phyloP scores from a whole-genome alignment of 2,888 invertebrate genomes.

The Lepidocyrtinus sp. region DNA sequence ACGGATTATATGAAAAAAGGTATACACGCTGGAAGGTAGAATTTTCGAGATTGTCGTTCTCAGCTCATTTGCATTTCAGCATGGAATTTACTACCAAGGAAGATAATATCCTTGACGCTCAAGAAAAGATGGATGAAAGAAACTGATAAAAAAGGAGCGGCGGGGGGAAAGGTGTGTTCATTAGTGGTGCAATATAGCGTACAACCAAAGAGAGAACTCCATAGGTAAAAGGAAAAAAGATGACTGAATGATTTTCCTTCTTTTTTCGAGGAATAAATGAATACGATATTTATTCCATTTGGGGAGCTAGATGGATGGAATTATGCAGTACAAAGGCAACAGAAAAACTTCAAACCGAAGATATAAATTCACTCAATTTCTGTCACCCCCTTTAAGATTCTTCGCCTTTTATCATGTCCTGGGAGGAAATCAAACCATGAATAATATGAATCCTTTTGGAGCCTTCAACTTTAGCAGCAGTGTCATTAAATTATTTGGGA shows the following conservation, averaged over 20 bases:
- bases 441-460: no score
- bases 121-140: constrained; percentile 1
- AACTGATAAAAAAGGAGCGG: background rate
- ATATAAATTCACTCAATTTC: no score
- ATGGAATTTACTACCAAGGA: background rate
- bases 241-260: background rate
- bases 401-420: no score
- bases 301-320: no score
- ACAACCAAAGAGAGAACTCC: no score
- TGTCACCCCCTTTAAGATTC: no score
- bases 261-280: background rate
- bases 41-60: background rate
- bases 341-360: no score
- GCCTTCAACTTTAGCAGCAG: no score
- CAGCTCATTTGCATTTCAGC: background rate
- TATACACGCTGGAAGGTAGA: background rate
- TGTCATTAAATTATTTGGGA: no score
- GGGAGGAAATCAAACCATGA: no score
- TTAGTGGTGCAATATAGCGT: background rate
- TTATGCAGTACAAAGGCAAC: no score
- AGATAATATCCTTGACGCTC: constrained; percentile 11
- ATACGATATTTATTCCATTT: background rate
- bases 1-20: background rate
- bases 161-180: background rate
- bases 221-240: no score